Conservation (phyloP, 2,797 vertebrate species). For the Leuciscus waleckii region DNA sequence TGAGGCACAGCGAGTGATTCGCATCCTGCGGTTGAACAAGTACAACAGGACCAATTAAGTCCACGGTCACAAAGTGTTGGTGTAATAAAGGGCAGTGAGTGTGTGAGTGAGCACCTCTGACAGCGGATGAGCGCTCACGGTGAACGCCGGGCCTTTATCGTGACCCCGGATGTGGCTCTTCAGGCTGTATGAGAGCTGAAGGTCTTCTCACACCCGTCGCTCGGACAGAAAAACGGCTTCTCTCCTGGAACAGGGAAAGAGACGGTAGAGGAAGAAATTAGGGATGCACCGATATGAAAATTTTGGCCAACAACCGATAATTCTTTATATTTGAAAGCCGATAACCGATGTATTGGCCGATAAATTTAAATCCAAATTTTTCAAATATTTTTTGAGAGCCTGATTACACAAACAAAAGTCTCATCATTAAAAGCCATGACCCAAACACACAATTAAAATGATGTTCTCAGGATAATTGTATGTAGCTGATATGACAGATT, state of each 20-base stretch:
- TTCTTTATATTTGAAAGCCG: too few relatives aligned
- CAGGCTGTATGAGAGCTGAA: constrained; percentile 98
- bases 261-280: not conserved
- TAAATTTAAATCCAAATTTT: too few relatives aligned
- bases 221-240: constrained; percentile 97
- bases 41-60: constrained; percentile 53
- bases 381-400: too few relatives aligned
- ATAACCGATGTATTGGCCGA: too few relatives aligned
- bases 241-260: constrained; percentile 81
- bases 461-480: too few relatives aligned
- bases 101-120: constrained; percentile 84
- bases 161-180: constrained; percentile 98
- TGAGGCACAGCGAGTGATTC: constrained; percentile 97
- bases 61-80: not conserved
- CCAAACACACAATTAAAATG: too few relatives aligned
- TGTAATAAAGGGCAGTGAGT: constrained; percentile 9
- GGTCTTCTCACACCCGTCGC: constrained; percentile 95
- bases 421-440: too few relatives aligned
- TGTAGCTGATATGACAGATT: too few relatives aligned
- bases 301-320: too few relatives aligned
- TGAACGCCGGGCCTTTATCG: constrained; percentile 88
- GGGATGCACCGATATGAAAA: too few relatives aligned
- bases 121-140: constrained; percentile 81
- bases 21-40: constrained; percentile 86
- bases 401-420: too few relatives aligned